Percentiles rank a stretch among this genome's conserved stretches.
phyloP scores from a whole-genome alignment of 2,797 vertebrate species.

The Microtus californicus region DNA sequence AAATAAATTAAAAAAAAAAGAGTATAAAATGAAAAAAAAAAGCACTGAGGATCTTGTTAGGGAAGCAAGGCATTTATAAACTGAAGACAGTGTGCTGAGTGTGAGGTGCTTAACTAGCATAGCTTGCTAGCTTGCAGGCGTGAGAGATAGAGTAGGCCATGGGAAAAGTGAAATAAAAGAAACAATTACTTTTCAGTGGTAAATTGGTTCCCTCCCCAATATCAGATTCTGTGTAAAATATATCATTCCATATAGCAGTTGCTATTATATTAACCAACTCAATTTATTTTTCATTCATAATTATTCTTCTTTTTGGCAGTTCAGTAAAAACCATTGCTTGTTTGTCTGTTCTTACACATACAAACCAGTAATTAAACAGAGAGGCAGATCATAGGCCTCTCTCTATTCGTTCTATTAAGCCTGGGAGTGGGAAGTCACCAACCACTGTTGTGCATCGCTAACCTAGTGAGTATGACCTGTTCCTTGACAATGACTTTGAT shows the following conservation, averaged over 20 bases:
- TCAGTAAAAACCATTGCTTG: conserved; percentile 9
- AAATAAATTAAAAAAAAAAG: too few species aligned
- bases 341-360: conserved; percentile 7
- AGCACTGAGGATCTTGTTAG: conserved; percentile 4
- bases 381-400: not conserved
- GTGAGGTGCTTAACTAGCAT: not conserved
- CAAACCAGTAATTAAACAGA: conserved; percentile 10
- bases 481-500: conserved; percentile 56
- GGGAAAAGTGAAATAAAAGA: conserved; percentile 56
- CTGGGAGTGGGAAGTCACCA: conserved; percentile 34
- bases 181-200: conserved; percentile 22
- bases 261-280: conserved; percentile 50
- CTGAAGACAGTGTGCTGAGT: not conserved
- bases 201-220: conserved; percentile 42
- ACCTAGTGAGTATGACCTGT: conserved; percentile 30
- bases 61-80: not conserved
- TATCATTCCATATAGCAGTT: conserved; percentile 45
- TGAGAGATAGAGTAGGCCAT: conserved; percentile 11
- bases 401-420: not conserved
- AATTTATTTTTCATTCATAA: not conserved
- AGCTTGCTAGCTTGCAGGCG: conserved; percentile 41
- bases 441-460: not conserved
- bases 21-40: too few species aligned
- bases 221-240: conserved; percentile 50
- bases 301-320: conserved; percentile 11